These are phyloP conservation scores for Eueides isabella DNA, from an alignment of 1,140 invertebrate genomes.

Conservation along the genomic window DNA sequence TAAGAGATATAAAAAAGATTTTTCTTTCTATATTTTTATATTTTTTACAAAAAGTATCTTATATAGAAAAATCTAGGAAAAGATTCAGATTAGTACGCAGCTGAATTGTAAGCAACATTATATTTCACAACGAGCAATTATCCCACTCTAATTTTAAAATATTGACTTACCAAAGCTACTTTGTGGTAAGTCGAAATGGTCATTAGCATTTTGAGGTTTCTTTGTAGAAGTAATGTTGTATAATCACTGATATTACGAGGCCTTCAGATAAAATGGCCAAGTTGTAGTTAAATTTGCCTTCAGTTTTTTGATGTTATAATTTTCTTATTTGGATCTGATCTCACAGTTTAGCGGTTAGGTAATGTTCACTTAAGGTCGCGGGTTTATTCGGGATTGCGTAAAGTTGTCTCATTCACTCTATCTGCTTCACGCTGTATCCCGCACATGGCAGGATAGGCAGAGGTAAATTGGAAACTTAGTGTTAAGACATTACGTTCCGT, in stretches of 20 bases:
- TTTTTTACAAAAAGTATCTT: too few species aligned
- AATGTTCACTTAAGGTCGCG: not conserved
- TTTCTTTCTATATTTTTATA: too few species aligned
- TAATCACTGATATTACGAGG: constrained; percentile 29
- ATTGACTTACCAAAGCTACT: constrained; percentile 16
- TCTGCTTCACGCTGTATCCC: too few species aligned
- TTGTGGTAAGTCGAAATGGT: constrained; percentile 19
- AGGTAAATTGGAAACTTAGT: too few species aligned
- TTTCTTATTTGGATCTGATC: not conserved
- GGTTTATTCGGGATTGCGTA: not conserved
- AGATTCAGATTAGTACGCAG: too few species aligned
- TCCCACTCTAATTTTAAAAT: constrained; percentile 12
- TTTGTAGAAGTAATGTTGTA: constrained; percentile 26
- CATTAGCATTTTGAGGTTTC: constrained; percentile 35
- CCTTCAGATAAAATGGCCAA: constrained; percentile 1
- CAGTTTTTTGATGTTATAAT: not conserved
- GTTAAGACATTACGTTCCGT: too few species aligned
- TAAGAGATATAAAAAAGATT: too few species aligned
- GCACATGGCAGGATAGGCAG: too few species aligned
- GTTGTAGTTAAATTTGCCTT: not conserved
- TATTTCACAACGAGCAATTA: constrained; percentile 20
- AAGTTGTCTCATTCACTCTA: too few species aligned
- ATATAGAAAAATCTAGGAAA: too few species aligned
- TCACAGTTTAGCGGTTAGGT: not conserved
- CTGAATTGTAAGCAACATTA: not conserved